These are phyloP conservation scores for Lasiommata megera DNA, from an alignment of 2,888 invertebrate genomes.

Conservation along the genomic window DNA sequence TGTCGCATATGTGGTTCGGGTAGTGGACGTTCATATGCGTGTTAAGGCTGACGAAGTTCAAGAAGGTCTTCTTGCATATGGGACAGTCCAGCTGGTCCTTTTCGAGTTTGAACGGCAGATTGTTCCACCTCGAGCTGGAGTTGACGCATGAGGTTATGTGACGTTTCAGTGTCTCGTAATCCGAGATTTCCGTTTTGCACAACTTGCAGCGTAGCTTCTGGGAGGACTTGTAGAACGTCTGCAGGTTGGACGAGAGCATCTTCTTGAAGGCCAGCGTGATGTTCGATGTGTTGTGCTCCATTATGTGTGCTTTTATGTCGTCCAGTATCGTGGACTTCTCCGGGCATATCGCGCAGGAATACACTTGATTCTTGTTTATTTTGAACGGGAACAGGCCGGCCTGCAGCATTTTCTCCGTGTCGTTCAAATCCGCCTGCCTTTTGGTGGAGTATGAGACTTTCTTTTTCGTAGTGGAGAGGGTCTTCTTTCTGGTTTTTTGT, in stretches of 20 bases:
- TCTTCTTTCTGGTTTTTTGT: constrained; percentile 37
- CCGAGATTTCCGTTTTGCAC: constrained; percentile 53
- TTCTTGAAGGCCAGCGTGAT: constrained; percentile 63
- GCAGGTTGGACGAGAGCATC: constrained; percentile 55
- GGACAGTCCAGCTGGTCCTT: constrained; percentile 73
- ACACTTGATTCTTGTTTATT: constrained; percentile 53
- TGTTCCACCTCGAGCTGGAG: constrained; percentile 51
- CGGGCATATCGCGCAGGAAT: constrained; percentile 58
- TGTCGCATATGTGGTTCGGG: constrained; percentile 74
- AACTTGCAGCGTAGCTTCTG: constrained; percentile 58
- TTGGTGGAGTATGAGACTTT: constrained; percentile 43
- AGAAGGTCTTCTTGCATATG: constrained; percentile 62
- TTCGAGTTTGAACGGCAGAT: constrained; percentile 67
- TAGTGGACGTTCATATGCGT: constrained; percentile 79
- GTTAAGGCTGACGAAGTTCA: constrained; percentile 68
- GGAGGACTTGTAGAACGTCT: constrained; percentile 51
- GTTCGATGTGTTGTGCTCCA: constrained; percentile 52
- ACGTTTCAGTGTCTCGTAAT: constrained; percentile 51
- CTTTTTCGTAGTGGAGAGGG: constrained; percentile 33
- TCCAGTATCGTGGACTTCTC: constrained; percentile 54
- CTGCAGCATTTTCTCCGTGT: constrained; percentile 55
- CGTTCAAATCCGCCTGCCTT: constrained; percentile 44
- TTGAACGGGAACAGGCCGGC: constrained; percentile 67
- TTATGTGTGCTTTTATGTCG: constrained; percentile 53
- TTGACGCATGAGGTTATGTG: constrained; percentile 58